Conservation (phyloP, 2,113 vertebrate species). For the Myotis davidii region DNA sequence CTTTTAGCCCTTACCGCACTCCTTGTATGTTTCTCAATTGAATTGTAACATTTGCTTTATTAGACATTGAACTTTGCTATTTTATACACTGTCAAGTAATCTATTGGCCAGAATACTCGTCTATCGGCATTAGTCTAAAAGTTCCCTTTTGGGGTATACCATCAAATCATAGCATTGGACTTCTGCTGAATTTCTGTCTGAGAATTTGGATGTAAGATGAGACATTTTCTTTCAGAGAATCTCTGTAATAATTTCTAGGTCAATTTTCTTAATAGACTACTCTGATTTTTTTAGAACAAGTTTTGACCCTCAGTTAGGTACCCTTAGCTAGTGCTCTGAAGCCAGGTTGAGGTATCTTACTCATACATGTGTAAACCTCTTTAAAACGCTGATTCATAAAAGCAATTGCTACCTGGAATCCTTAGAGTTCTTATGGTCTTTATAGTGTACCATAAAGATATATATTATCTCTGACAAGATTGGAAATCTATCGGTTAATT, state of each 20-base stretch:
- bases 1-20: neutral
- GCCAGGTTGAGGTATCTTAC: neutral
- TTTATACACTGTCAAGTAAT: neutral
- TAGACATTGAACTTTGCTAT: neutral
- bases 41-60: neutral
- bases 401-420: neutral
- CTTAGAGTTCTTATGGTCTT: neutral
- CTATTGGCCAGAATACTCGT: neutral
- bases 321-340: neutral
- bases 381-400: neutral
- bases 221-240: neutral
- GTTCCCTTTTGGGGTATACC: neutral
- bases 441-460: neutral
- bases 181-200: neutral
- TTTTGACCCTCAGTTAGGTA: neutral
- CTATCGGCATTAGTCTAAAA: neutral
- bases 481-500: neutral
- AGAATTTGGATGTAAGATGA: neutral
- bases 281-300: neutral
- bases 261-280: neutral
- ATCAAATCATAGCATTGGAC: neutral
- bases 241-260: neutral
- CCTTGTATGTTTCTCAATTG: neutral
- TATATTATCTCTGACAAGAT: neutral
- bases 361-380: neutral